phyloP scores from a whole-genome alignment of 2,888 invertebrate genomes.

The Caenorhabditis sp. region DNA sequence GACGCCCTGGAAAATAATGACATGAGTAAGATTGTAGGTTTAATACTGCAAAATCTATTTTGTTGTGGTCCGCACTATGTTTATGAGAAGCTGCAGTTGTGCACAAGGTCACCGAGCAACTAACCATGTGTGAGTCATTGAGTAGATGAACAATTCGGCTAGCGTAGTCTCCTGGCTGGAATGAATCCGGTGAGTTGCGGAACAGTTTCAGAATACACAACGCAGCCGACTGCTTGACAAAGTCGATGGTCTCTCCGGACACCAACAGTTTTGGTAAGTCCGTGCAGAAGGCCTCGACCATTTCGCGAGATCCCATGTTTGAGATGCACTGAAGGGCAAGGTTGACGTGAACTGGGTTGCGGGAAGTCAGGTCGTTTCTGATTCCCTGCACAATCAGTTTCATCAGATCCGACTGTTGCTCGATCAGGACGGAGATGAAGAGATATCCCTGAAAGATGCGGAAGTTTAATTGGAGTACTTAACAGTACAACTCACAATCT shows the following conservation, averaged over 20 bases:
- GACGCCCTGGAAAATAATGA: slow-evolving; percentile 88
- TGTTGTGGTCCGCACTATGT: no score
- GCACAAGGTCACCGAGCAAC: background rate
- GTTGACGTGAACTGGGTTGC: slow-evolving; percentile 98
- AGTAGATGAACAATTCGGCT: slow-evolving; percentile 97
- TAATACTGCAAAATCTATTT: no score
- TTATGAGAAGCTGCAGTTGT: no score
- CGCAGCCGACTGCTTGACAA: slow-evolving; percentile 99
- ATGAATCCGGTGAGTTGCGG: slow-evolving; percentile 95
- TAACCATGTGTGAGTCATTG: slow-evolving; percentile 96
- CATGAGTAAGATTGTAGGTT: background rate
- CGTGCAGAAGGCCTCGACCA: slow-evolving; percentile 99
- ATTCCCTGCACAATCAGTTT: slow-evolving; percentile 94
- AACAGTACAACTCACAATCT: slow-evolving; percentile 88
- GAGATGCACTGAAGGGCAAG: slow-evolving; percentile 99
- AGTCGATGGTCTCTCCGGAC: slow-evolving; percentile 99
- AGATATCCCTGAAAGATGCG: slow-evolving; percentile 90
- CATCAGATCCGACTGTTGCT: slow-evolving; percentile 98
- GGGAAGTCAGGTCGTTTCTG: slow-evolving; percentile 92
- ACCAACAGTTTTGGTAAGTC: slow-evolving; percentile 99
- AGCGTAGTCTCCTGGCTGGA: slow-evolving; percentile 96
- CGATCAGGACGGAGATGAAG: slow-evolving; percentile 99
- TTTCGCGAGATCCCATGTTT: slow-evolving; percentile 98
- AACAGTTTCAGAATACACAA: slow-evolving; percentile 95
- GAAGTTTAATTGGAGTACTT: background rate